Evolutionary conservation across 2,888 invertebrate species (phyloP).

Genomic region (Pimpla rufipes): DNA sequence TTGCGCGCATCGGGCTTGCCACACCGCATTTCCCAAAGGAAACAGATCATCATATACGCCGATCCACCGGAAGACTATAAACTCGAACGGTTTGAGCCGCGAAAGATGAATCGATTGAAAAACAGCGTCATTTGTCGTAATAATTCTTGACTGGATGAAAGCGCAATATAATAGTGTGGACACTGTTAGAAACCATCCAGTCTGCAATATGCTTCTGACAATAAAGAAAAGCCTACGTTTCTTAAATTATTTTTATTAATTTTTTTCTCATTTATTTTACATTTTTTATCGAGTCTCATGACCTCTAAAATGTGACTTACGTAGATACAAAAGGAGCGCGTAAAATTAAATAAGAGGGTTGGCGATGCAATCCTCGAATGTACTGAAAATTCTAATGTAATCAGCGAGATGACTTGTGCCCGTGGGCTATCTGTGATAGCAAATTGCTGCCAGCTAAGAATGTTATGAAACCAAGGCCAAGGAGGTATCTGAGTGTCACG

Average conservation of each 20-base stretch:
- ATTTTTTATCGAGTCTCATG: constrained; percentile 11
- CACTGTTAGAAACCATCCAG: too few relatives aligned
- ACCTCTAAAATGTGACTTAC: constrained; percentile 10
- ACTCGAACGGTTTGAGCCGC: too few relatives aligned
- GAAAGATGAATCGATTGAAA: too few relatives aligned
- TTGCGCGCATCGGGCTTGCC: too few relatives aligned
- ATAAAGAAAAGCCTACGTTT: neutral
- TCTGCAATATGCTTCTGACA: too few relatives aligned
- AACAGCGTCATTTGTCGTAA: too few relatives aligned
- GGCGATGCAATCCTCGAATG: neutral
- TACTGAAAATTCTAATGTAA: constrained; percentile 23
- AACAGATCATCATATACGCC: too few relatives aligned
- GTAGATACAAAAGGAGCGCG: constrained; percentile 18
- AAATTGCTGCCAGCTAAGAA: constrained; percentile 97
- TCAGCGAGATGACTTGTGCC: constrained; percentile 80
- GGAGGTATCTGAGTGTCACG: constrained; percentile 95
- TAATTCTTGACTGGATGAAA: too few relatives aligned
- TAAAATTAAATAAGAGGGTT: constrained; percentile 16
- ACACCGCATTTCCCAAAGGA: too few relatives aligned
- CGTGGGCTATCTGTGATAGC: constrained; percentile 91
- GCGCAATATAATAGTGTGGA: too few relatives aligned
- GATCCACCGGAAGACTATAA: too few relatives aligned
- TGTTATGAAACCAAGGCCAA: constrained; percentile 94
- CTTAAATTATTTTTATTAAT: neutral
- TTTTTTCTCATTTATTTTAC: constrained; percentile 1